Evolutionary conservation across 2,797 vertebrate species (phyloP).

Genomic region (Poeciliopsis paucimaculata): DNA sequence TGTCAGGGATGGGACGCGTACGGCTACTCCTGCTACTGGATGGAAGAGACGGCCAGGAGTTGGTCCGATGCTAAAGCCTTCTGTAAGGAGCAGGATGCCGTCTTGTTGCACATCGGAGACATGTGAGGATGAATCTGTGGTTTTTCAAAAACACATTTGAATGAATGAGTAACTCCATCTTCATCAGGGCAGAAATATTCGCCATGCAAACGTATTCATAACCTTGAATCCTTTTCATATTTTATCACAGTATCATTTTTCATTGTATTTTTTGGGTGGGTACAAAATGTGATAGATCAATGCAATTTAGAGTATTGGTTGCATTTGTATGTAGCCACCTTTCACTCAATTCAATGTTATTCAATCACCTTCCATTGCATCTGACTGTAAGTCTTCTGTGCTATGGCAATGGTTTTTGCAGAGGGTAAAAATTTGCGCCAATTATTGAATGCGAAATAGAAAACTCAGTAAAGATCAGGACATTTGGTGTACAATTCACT

Average conservation of each 20-base stretch:
- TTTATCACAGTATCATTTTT: neutral
- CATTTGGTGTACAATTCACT: neutral
- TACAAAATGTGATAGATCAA: neutral
- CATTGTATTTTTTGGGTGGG: neutral
- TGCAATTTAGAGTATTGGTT: neutral
- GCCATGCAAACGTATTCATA: neutral
- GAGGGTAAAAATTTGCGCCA: neutral
- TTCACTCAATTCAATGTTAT: neutral
- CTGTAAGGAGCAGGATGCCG: constrained; percentile 65
- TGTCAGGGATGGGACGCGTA: constrained; percentile 82
- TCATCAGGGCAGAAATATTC: neutral
- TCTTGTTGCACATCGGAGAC: constrained; percentile 79
- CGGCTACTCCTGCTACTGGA: constrained; percentile 82
- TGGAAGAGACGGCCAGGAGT: constrained; percentile 72
- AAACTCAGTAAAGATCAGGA: neutral
- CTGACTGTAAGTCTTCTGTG: neutral
- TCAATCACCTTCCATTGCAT: neutral
- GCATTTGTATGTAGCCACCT: neutral
- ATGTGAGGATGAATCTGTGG: constrained; percentile 68
- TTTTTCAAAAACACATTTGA: neutral
- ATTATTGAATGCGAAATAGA: neutral
- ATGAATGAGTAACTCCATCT: neutral
- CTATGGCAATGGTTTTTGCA: neutral
- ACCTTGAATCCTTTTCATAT: neutral
- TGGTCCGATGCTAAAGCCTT: constrained; percentile 78